A percentile compares a stretch with the other conserved stretches of the same genome.
Conservation (phyloP, 2,113 vertebrate species). For the Anthoscopus minutus region DNA sequence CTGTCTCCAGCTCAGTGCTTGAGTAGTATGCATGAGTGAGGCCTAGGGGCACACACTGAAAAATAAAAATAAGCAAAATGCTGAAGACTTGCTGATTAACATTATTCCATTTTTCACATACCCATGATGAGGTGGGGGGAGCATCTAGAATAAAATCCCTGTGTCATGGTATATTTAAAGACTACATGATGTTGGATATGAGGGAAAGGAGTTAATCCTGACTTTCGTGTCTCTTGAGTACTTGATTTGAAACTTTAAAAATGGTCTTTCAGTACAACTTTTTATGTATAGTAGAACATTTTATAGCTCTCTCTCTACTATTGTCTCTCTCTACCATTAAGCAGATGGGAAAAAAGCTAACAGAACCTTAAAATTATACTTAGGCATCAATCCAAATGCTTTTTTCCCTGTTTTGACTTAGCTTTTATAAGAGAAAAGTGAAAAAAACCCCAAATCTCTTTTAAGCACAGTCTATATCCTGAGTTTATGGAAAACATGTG, state of each 20-base stretch:
- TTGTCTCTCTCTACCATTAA: not conserved
- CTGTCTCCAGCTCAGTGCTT: not conserved
- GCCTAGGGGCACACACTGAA: not conserved
- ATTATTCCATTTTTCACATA: not conserved
- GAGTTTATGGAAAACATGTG: not conserved
- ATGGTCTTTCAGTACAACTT: not conserved
- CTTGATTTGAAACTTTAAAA: not conserved
- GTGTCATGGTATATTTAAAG: not conserved
- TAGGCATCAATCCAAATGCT: conserved; percentile 15
- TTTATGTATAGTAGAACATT: not conserved
- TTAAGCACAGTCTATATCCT: not conserved
- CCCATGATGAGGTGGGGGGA: not conserved
- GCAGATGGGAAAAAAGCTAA: not conserved
- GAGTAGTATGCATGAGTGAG: not conserved
- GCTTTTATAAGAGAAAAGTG: not conserved
- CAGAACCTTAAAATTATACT: conserved; percentile 3
- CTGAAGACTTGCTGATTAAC: not conserved
- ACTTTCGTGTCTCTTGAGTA: not conserved
- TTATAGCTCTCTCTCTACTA: not conserved
- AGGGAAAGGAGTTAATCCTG: not conserved
- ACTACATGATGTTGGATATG: not conserved
- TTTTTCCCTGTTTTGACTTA: not conserved
- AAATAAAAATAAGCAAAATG: not conserved
- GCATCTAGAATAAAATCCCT: not conserved
- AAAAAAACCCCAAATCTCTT: not conserved